phyloP scores from a whole-genome alignment of 2,113 vertebrate species.

The Erythrocebus patas region DNA sequence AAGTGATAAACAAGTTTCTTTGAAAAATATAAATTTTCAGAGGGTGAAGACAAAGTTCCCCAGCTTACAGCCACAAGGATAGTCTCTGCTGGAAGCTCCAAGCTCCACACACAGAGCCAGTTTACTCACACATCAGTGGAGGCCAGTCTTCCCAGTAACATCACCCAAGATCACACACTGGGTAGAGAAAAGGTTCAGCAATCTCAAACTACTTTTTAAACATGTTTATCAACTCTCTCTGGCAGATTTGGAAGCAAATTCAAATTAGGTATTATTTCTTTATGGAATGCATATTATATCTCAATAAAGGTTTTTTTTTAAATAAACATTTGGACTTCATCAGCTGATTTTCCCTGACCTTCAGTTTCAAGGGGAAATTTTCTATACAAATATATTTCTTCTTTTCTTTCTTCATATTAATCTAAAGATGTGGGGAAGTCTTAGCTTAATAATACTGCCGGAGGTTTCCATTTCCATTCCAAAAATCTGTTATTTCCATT shows the following conservation, averaged over 20 bases:
- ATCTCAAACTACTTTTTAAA: not conserved
- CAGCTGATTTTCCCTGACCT: not conserved
- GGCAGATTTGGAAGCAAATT: not conserved
- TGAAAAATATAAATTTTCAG: not conserved
- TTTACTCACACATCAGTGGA: not conserved
- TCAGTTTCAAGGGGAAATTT: not conserved
- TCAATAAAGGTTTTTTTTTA: not conserved
- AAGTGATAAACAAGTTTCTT: not conserved
- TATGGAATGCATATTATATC: not conserved
- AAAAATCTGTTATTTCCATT: not conserved
- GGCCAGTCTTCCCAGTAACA: not conserved
- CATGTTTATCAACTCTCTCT: not conserved
- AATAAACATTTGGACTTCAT: not conserved
- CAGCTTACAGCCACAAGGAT: not conserved
- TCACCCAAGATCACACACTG: not conserved
- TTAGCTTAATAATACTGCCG: not conserved
- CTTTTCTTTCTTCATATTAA: not conserved
- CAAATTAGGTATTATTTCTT: not conserved
- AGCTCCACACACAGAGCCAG: not conserved
- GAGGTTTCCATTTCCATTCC: not conserved
- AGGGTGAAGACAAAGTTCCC: not conserved
- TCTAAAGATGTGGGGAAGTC: not conserved
- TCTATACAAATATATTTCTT: not conserved
- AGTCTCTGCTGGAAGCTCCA: not conserved
- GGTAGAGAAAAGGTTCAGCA: not conserved